Conservation (phyloP, 2,888 invertebrate species). For the Drosophila trichaetosa region DNA sequence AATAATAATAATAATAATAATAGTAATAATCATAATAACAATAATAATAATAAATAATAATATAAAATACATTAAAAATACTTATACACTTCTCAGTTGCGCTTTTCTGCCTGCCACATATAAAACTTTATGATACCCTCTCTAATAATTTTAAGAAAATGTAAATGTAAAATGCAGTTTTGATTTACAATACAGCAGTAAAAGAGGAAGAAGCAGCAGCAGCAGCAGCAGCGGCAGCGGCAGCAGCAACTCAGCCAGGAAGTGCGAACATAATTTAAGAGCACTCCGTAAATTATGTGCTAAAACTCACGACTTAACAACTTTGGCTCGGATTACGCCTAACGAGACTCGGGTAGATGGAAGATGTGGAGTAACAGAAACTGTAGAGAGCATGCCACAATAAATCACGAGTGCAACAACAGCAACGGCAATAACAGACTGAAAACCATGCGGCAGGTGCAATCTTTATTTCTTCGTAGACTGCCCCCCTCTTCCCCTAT, state of each 20-base stretch:
- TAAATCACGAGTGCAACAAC: conserved; percentile 45
- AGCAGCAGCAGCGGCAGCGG: neutral
- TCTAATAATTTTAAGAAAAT: neutral
- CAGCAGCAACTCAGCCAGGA: neutral
- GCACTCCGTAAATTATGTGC: conserved; percentile 52
- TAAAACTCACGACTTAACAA: conserved; percentile 30
- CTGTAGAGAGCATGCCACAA: conserved; percentile 15
- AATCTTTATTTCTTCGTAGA: conserved; percentile 4
- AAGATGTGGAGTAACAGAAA: neutral
- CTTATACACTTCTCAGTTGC: neutral
- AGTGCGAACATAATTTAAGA: conserved; percentile 71
- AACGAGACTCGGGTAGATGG: conserved; percentile 10
- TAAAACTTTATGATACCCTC: neutral
- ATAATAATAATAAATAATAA: too few species aligned
- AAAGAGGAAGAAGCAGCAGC: neutral
- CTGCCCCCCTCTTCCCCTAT: neutral
- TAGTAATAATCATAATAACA: too few species aligned
- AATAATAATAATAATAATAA: neutral
- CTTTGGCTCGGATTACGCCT: conserved; percentile 38
- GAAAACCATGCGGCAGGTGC: conserved; percentile 43
- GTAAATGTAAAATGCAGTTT: conserved; percentile 56
- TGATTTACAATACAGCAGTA: conserved; percentile 62
- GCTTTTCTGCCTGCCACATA: neutral
- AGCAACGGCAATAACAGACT: conserved; percentile 18
- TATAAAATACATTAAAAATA: neutral